A percentile compares a stretch with the other conserved stretches of the same genome.
Conservation (phyloP, 2,797 vertebrate genomes). For the Simalia tracyae region DNA sequence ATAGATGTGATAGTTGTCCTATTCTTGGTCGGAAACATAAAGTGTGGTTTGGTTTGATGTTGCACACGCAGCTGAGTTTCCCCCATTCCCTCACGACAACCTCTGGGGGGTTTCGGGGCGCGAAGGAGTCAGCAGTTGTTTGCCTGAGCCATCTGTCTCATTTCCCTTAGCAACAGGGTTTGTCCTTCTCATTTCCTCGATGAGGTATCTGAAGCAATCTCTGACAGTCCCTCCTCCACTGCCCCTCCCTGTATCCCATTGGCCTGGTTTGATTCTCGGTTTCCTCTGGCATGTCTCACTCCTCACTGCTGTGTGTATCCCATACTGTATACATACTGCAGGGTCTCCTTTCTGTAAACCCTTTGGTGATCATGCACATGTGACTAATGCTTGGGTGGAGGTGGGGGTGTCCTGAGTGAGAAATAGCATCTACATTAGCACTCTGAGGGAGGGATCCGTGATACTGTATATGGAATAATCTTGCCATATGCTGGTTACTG, state of each 20-base stretch:
- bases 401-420: not conserved
- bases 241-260: not conserved
- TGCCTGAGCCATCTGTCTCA: slow-evolving; percentile 60
- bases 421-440: not conserved
- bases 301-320: not conserved
- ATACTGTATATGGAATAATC: not conserved
- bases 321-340: not conserved
- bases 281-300: not conserved
- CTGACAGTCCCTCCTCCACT: slow-evolving; percentile 28
- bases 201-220: slow-evolving; percentile 30
- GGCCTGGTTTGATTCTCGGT: slow-evolving; percentile 7
- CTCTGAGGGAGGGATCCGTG: not conserved
- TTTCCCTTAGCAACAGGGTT: slow-evolving; percentile 54
- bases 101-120: slow-evolving; percentile 23
- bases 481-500: not conserved
- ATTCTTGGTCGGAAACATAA: not conserved
- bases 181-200: slow-evolving; percentile 51
- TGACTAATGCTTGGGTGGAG: not conserved
- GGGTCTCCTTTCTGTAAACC: not conserved
- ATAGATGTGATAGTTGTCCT: fast-evolving
- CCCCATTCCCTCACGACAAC: not conserved
- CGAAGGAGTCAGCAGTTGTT: slow-evolving; percentile 48
- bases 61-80: not conserved
- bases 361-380: not conserved
- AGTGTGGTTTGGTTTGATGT: not conserved